Conservation (phyloP, 2,113 vertebrate genomes). For the Hystrix cristata region DNA sequence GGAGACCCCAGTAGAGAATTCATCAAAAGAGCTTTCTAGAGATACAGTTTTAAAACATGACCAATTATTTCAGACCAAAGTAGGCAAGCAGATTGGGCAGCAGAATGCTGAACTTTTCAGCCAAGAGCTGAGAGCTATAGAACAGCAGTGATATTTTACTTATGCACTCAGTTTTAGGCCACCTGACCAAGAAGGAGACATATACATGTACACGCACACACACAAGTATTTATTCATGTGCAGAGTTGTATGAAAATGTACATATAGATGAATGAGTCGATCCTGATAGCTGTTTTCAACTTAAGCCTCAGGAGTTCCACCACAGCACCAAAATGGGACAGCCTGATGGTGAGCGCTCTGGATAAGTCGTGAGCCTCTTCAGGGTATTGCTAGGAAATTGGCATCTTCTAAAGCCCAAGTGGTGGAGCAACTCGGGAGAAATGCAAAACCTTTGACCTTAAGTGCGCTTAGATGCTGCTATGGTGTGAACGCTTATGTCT, state of each 20-base stretch:
- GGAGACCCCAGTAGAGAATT: background rate
- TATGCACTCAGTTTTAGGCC: background rate
- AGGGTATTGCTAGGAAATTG: background rate
- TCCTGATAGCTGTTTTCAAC: background rate
- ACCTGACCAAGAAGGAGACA: background rate
- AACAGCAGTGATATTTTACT: background rate
- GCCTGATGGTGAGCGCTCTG: background rate
- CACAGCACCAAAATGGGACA: background rate
- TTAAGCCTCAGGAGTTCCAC: background rate
- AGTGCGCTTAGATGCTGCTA: background rate
- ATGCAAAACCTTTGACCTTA: background rate
- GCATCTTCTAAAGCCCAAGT: background rate
- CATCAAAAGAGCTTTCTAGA: background rate
- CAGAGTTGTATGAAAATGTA: background rate
- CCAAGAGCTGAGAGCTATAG: background rate
- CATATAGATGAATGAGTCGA: background rate
- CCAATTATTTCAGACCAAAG: background rate
- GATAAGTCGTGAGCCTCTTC: background rate
- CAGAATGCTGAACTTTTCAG: background rate
- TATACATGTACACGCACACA: background rate
- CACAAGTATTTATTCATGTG: background rate
- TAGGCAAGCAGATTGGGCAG: background rate
- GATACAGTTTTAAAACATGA: constrained; percentile 8
- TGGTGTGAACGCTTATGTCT: background rate
- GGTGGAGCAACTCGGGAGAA: background rate